Evolutionary conservation across 64 coral and sea anemone genomes (phyloP).

Genomic region (Pocillopora verrucosa): DNA sequence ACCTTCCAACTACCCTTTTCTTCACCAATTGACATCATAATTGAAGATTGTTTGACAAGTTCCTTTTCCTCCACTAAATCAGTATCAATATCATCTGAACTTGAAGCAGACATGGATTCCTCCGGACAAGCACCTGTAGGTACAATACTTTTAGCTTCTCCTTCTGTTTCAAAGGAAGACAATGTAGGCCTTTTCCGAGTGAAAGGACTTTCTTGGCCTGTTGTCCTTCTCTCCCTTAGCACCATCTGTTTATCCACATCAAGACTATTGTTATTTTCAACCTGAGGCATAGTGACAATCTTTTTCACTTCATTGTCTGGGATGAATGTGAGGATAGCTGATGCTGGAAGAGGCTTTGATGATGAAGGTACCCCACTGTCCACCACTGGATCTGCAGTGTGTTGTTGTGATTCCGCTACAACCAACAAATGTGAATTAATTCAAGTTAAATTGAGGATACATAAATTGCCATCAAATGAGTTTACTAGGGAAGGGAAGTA

Average conservation of each 20-base stretch:
- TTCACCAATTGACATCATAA: neutral
- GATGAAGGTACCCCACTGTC: neutral
- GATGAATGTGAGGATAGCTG: conserved; percentile 54
- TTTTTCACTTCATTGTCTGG: conserved; percentile 56
- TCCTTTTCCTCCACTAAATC: neutral
- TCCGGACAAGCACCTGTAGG: neutral
- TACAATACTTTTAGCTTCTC: neutral
- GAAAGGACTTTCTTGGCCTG: conserved; percentile 10
- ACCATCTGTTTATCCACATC: conserved; percentile 14
- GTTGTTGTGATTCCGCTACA: neutral
- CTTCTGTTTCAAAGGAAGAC: neutral
- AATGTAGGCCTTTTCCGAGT: neutral
- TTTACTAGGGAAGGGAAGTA: too few relatives aligned
- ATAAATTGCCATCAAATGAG: too few relatives aligned
- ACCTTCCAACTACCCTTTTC: neutral
- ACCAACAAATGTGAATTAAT: neutral
- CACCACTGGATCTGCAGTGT: neutral
- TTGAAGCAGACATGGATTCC: neutral
- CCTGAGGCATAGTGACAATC: conserved; percentile 42
- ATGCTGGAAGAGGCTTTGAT: neutral
- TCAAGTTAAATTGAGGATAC: neutral
- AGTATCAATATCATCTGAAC: neutral
- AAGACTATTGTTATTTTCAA: conserved; percentile 1
- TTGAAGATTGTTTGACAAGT: neutral
- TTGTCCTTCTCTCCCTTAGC: conserved; percentile 9